phyloP scores from a whole-genome alignment of 2,113 vertebrate species.

The Suricata suricatta region DNA sequence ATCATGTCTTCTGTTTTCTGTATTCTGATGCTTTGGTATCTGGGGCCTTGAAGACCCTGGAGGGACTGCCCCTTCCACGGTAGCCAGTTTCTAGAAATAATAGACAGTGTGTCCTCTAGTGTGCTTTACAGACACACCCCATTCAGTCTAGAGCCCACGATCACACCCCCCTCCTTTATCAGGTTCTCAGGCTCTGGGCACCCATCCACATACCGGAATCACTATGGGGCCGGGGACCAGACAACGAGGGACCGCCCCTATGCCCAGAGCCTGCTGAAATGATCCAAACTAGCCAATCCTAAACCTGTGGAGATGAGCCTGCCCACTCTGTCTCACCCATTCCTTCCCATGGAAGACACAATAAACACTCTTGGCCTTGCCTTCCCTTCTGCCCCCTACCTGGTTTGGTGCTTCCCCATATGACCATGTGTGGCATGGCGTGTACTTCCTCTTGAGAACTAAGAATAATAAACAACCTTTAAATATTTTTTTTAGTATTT shows the following conservation, averaged over 20 bases:
- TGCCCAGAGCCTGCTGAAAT: not conserved
- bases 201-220: not conserved
- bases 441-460: not conserved
- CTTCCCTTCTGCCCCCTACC: not conserved
- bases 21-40: not conserved
- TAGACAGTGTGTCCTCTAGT: not conserved
- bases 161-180: rapidly evolving
- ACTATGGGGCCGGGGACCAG: not conserved
- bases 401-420: rapidly evolving
- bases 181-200: not conserved
- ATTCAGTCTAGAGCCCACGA: not conserved
- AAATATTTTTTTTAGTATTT: too few species aligned
- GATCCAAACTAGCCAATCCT: not conserved
- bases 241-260: rapidly evolving
- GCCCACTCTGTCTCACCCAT: not conserved
- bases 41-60: not conserved
- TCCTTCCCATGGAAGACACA: not conserved
- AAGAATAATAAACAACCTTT: too few species aligned
- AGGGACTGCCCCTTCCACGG: not conserved
- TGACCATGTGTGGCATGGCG: not conserved
- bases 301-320: not conserved
- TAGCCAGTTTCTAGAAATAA: not conserved
- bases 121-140: not conserved
- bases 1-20: not conserved
- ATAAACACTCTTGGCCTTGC: not conserved